Evolutionary conservation across 2,797 vertebrate genomes (phyloP), one percentile per base, ranked within the genome.

Genomic region (Sebastes minor): DNA sequence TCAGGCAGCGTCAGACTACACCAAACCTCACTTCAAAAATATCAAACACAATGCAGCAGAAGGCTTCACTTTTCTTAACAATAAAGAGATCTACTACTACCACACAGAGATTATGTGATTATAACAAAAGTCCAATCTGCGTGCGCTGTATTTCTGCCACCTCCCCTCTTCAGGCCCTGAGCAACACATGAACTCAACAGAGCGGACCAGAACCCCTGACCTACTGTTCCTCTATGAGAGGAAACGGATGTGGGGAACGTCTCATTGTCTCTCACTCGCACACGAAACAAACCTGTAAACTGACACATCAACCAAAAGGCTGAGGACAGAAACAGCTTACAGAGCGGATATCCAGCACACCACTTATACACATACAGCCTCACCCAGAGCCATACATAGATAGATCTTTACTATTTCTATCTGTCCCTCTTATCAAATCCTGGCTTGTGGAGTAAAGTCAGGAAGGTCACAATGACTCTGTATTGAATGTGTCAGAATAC

Each of bases 191-290:
- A 90, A 90, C 68, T 72, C 75, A 76, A 23, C 74, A 72, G 61
- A 85, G 79, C 46, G 8, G 20, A 85, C 75, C 56, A 33, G 84
- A 74, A 78, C 68, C 82, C 73, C 86, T 71, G 90, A 91, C 88
- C 90, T 76, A 66, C 80, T 90, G 86, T 91, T 90, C 84, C 65
- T 84, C 80, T 67, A 25, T 8, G 18, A 88, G 85, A 60, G 88
- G 88, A 93, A 94, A 82, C 85, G 88, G 89, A 92, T 91, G 91
- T 89, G 85, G 85, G 22, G 74, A 71, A 72, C 27, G 69, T 64
- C 62, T 42, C 76, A 27, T 10, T 65, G 66, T 71, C 68, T 60
- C 64, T 49, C 49, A 6, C 68, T 11, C 20, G 32, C 59, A 53
- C 13, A 59, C 12, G 3, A 76, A 79, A 56, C 62, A 69, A 78